Evolutionary conservation across 2,888 invertebrate species (phyloP), one percentile per base, ranked within the genome.

Genomic region (Onthophagus sagittarius): DNA sequence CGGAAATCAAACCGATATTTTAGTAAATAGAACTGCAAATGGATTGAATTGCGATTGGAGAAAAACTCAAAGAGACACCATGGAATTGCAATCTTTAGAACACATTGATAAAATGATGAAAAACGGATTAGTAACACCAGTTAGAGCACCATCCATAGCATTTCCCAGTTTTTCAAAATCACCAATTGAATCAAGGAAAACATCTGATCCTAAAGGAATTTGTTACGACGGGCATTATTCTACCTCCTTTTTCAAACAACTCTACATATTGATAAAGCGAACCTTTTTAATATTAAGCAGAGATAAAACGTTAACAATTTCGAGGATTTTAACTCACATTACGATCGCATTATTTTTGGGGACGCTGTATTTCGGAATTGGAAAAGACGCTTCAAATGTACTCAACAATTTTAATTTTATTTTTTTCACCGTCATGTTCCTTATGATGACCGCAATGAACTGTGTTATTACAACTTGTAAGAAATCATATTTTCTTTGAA

Each of bases 361-460:
- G 0, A 86, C 89, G 11, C 87, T 98, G 23, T 98, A 94, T 85
- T 93, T 90, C 83, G 91, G 93, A 80, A 94, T 95, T 79, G 98
- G 98, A n/a, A 89, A 91, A 76, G 94, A 97, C 80, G 97, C 95
- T 0, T 89, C 90, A 72, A 91, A 94, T 83, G 91, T 93, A 14
- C 87, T 93, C 77, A 93, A 96, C 83, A 98, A 95, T 84, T 94
- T 93, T 81, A 95, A 94, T 82, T 94, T 94, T 82, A 88, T 97
- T 33, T 97, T 96, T 87, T 98, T 96, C 86, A 93, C 93, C 76
- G 90, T 96, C 71, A 93, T 98, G 90, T 98, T 98, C 85, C 89
- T 97, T 71, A 96, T 97, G 94, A 96, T 95, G 84, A 96, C 95
- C 5, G 94, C 98, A 0, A 95, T 97, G 84, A 97, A 95, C 86